These are phyloP conservation scores for Dallia pectoralis DNA, from an alignment of 2,797 vertebrate species.

Conservation along the genomic window DNA sequence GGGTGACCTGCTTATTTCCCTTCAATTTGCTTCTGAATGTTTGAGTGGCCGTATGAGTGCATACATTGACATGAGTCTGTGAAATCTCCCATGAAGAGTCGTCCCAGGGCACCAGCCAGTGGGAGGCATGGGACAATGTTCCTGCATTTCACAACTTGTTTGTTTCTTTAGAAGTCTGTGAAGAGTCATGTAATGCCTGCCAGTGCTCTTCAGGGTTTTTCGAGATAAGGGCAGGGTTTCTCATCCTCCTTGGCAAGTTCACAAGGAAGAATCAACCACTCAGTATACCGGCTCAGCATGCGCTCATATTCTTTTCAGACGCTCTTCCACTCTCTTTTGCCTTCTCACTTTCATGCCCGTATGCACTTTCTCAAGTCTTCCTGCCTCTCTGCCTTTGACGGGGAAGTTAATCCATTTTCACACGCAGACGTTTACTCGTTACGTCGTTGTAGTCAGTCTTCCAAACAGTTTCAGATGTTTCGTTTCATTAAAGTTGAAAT, in stretches of 20 bases:
- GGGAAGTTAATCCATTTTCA: no score
- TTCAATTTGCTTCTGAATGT: not conserved
- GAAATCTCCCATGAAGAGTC: not conserved
- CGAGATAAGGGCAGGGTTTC: constrained; percentile 22
- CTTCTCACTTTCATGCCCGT: not conserved
- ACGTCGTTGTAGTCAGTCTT: no score
- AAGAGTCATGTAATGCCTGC: not conserved
- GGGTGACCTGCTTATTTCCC: not conserved
- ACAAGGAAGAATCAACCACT: constrained; percentile 61
- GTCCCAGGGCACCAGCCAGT: not conserved
- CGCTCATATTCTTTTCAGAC: not conserved
- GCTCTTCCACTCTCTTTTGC: not conserved
- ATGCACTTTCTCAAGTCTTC: not conserved
- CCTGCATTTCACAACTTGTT: constrained; percentile 12
- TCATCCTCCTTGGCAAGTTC: constrained; percentile 28
- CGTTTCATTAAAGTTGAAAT: no score
- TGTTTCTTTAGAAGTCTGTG: not conserved
- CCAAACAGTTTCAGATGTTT: no score
- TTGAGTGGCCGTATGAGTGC: not conserved
- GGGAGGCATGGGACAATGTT: not conserved
- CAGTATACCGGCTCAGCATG: constrained; percentile 14
- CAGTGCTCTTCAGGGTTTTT: constrained; percentile 27
- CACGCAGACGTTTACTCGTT: no score
- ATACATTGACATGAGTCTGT: not conserved
- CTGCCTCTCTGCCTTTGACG: no score